Evolutionary conservation across 2,113 vertebrate genomes (phyloP).

Genomic region (Gopherus flavomarginatus): DNA sequence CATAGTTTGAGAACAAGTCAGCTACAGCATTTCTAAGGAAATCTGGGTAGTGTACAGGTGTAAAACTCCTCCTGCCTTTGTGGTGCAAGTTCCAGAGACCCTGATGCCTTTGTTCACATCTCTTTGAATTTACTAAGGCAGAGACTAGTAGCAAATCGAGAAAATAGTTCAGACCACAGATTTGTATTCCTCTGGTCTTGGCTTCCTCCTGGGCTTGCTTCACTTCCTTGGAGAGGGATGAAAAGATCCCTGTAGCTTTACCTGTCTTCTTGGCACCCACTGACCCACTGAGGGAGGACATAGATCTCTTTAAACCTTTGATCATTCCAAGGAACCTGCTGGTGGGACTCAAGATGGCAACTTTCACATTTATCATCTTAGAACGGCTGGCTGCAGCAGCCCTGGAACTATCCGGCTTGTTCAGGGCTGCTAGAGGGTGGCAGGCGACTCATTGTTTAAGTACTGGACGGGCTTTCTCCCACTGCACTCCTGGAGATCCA

Average conservation of each 20-base stretch:
- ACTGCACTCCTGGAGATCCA: slow-evolving; percentile 81
- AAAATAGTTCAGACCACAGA: slow-evolving; percentile 56
- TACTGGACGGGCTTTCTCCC: slow-evolving; percentile 85
- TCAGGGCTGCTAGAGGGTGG: slow-evolving; percentile 76
- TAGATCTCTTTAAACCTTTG: slow-evolving; percentile 71
- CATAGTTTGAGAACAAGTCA: not conserved
- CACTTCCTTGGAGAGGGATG: slow-evolving; percentile 18
- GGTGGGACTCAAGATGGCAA: slow-evolving; percentile 66
- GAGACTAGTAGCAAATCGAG: not conserved
- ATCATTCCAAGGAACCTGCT: slow-evolving; percentile 72
- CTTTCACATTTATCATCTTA: slow-evolving; percentile 62
- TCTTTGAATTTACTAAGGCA: not conserved
- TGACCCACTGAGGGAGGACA: slow-evolving; percentile 83
- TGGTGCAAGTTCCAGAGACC: not conserved
- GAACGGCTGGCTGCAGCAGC: not conserved
- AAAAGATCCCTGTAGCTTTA: slow-evolving; percentile 61
- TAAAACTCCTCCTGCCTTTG: not conserved
- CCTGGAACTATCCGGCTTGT: slow-evolving; percentile 49
- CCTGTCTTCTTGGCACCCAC: slow-evolving; percentile 76
- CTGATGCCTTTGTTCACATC: not conserved
- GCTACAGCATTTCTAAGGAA: not conserved
- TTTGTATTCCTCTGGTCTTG: slow-evolving; percentile 66
- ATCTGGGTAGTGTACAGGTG: not conserved
- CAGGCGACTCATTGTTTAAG: slow-evolving; percentile 67
- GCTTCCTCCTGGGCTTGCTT: slow-evolving; percentile 76